Conservation (phyloP, 1,140 invertebrate species). For the Calliopsis andreniformis region DNA sequence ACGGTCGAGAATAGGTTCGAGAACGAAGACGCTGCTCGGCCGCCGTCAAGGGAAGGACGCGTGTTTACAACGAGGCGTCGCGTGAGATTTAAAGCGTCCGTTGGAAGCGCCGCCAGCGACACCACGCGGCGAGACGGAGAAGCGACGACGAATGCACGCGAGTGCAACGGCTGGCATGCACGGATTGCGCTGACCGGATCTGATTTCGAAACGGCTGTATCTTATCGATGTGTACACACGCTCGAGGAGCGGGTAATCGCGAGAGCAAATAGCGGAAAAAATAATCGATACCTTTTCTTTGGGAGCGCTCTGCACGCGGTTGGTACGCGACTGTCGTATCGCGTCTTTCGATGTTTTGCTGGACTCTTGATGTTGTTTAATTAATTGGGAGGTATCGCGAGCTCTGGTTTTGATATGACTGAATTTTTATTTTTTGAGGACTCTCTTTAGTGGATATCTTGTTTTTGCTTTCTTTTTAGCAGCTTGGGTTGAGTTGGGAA, state of each 20-base stretch:
- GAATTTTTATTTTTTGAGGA: too few species aligned
- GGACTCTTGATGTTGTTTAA: too few species aligned
- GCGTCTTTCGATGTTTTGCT: background rate
- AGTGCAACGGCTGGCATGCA: background rate
- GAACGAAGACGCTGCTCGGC: background rate
- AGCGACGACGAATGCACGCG: background rate
- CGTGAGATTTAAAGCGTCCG: conserved; percentile 47
- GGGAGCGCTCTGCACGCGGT: background rate
- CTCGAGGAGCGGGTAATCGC: background rate
- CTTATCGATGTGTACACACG: conserved; percentile 16
- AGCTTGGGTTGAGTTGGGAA: too few species aligned
- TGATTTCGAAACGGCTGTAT: conserved; percentile 25
- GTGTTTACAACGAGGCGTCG: conserved; percentile 39
- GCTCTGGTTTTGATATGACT: too few species aligned
- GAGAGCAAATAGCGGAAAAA: background rate
- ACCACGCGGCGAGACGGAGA: background rate
- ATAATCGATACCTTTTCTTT: background rate
- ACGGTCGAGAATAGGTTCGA: conserved; percentile 27
- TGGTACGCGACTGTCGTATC: background rate
- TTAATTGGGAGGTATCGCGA: too few species aligned
- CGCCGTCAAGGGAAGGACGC: conserved; percentile 10
- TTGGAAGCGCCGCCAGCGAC: background rate
- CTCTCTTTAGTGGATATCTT: too few species aligned
- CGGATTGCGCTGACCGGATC: conserved; percentile 15
- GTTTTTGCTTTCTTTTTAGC: too few species aligned